Evolutionary conservation across 2,888 invertebrate genomes (phyloP), one percentile per base, ranked within the genome.

Genomic region (Autographa pulchrina): DNA sequence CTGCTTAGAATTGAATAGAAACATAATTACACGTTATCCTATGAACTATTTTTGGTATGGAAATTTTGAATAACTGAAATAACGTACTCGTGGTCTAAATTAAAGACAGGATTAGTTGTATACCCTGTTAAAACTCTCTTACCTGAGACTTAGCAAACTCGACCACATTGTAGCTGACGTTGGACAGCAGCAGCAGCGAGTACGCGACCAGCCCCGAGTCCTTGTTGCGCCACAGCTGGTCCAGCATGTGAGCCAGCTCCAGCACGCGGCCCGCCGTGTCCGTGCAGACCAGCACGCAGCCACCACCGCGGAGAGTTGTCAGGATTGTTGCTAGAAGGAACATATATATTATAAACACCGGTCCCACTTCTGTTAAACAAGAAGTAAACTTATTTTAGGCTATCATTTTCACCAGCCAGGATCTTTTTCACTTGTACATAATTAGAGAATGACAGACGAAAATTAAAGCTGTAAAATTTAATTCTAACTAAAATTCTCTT

Each of bases 141-240:
- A 97, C 97, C 96, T 98, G 99, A 0, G 99, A 99, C 92, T 99
- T 99, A 1, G 99, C 99, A 93, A 99, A 99, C 92, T 99, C 99
- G 2, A 99, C 98, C 0, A 99, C 99, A 90, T 99, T 99, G 88
- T 99, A 99, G 90, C 99, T 99, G 73, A 99, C 99, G 90, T 99
- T 99, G 85, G 98, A 99, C 1, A 99, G 96, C 68, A 99, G 96
- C 0, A 99, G 98, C 64, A 99, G 93, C 0, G 99, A 99, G 92
- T 99, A 99, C 0, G 99, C 98, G 74, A 99, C 97, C 5, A 99
- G 96, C 0, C 99, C 99, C 0, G 99, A 99, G 89, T 99, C 99
- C 90, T 98, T 98, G 90, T 99, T 99, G 66, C 98, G 96, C 99
- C 99, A 99, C 13, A 99, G 93, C 88, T 99, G 99, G 89, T 99